Base-by-base conservation (phyloP, 30 jellyfish, hydroid and myxozoan genomes). In the Mastigias papua region DNA sequence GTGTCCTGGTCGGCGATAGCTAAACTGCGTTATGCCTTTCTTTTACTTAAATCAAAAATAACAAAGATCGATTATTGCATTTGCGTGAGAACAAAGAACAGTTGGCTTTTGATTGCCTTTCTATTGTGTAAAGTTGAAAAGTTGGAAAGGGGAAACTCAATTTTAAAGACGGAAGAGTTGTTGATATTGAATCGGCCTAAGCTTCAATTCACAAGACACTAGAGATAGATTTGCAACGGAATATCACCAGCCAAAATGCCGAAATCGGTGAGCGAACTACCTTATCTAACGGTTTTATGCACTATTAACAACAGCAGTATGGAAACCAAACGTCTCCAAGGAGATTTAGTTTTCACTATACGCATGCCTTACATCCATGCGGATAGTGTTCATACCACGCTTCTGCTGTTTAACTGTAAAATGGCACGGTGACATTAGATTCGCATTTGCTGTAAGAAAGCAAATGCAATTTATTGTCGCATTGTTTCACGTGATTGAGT, bases 181-280 rank as follows among this genome's bases (percentile, higher is more conserved):
- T 63, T 23, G 11, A 63, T 7, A 27, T n/a, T 22, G 34, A 71
- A 71, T 29, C 67, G 62, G 91, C 83, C 83, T 29, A 64, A 42
- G 48, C 62, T 63, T 63, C 74, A 63, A n/a, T 25, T 5, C 74
- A 4, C 17, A 25, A 63, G 19, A 27, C 23, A 7, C 74, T 1
- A 22, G 46, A 63, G 67, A 2, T 27, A 17, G 74, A 42, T 4
- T 42, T 42, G 13, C 26, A 25, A 25, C 11, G 60, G 21, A 8
- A 63, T 15, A 63, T 17, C 74, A 63, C 23, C 74, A 5, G 42
- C 13, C 74, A 82, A 82, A 25, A 82, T 82, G 92, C 92, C 92
- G 61, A 82, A 82, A 82, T 17, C 92, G 33, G 92, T 82, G 69
- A 82, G 92, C 54, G 21, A 21, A 19, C 25, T 3, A 21, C 69